phyloP scores from a whole-genome alignment of 2,888 invertebrate genomes.

The Caenorhabditis uteleia region DNA sequence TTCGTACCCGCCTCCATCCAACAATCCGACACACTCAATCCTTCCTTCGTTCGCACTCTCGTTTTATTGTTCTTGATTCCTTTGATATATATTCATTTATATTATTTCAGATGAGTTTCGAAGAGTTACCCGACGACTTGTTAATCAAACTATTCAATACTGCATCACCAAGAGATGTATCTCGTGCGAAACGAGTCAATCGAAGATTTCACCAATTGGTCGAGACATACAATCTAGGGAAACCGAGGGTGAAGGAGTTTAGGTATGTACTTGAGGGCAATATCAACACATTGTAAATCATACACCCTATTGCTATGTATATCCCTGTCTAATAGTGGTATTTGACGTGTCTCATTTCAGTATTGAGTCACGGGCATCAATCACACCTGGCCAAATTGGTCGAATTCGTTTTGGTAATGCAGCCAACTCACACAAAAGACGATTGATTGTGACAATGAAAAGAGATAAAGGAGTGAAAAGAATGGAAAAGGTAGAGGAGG shows the following conservation, averaged over 20 bases:
- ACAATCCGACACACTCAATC: too few relatives aligned
- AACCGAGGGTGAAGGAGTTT: constrained; percentile 28
- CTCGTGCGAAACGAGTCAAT: constrained; percentile 16
- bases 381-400: not conserved
- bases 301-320: too few relatives aligned
- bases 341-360: constrained; percentile 15
- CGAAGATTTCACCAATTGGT: constrained; percentile 20
- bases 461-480: constrained; percentile 11
- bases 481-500: constrained; percentile 17
- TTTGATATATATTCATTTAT: not conserved
- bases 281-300: too few relatives aligned
- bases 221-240: constrained; percentile 27
- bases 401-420: constrained; percentile 3
- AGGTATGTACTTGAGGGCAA: constrained; percentile 11
- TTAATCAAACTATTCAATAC: constrained; percentile 27
- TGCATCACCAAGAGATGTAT: constrained; percentile 17
- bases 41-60: not conserved
- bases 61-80: not conserved
- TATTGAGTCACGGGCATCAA: constrained; percentile 15
- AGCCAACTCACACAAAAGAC: constrained; percentile 2
- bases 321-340: too few relatives aligned
- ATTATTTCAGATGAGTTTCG: constrained; percentile 14
- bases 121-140: constrained; percentile 31
- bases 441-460: constrained; percentile 27
- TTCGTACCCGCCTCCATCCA: too few relatives aligned